Base-by-base conservation (phyloP, 2,888 invertebrate species). In the Hirtodrosophila histrioides region DNA sequence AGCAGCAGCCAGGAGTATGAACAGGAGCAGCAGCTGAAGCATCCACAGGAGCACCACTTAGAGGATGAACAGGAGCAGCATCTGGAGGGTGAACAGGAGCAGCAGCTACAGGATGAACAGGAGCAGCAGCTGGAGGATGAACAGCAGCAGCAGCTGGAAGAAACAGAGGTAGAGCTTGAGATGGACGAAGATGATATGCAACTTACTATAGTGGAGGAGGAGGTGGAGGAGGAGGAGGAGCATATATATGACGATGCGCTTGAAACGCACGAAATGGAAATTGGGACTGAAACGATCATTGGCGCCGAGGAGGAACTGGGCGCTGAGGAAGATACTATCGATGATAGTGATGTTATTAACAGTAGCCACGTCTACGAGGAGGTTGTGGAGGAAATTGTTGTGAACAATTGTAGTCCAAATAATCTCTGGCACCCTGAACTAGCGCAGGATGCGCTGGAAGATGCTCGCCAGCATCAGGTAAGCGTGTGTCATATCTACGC, bases 221-320 rank as follows among this genome's bases (percentile, higher is more conserved):
- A 51, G 7, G 31, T 23, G 12, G 37, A 41, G 6, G 37, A 57
- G 6, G 37, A 57, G 0, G 60, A 50, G 5, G 54, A 70, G 4
- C 75, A 68, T 17, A 67, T 77, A 4, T 72, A 56, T 50, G 50
- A 75, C 41, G 63, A 73, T 41, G 60, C 51, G 3, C 12, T 62
- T 29, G 66, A 74, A 1, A 39, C 54, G 24, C 31, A 70, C 27
- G 78, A 69, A 29, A 69, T 83, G 41, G 68, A 17, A 17, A 17
- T 78, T n/a, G 62, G 48, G 9, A 51, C 57, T 4, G 82, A 75
- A 48, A 86, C 81, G n/a, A 75, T 88, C 12, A 89, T 90, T 53
- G 89, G 89, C 9, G 89, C 50, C 36, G 82, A 82, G 8, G 75
- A 81, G 23, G 72, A 78, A n/a, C 46, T 78, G 3, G 53, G 55